Base-by-base conservation (phyloP, 2,797 vertebrate genomes). In the Arremon brunneinucha region DNA sequence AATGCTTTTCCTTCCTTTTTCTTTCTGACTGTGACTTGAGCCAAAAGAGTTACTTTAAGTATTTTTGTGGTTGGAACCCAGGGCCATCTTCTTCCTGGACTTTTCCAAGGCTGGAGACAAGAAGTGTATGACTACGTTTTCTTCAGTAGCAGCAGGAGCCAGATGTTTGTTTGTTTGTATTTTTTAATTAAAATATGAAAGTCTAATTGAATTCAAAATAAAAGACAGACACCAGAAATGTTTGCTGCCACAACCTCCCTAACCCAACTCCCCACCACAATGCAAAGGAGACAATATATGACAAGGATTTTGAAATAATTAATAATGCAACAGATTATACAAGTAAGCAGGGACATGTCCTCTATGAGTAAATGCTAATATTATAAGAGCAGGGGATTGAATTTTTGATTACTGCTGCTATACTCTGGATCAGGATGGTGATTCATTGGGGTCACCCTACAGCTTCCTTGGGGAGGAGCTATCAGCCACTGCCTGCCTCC, bases 181-280 rank as follows among this genome's bases (percentile, higher is more conserved):
- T 60, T 27, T 50, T 70, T 32, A 72, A 52, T 15, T 52, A 46
- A 92, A 90, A 85, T 30, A 28, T 24, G 2, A 59, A 82, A 74
- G 10, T 35, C 32, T 74, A 59, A 21, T 6, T 77, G 34, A 72
- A 90, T 69, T 74, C 10, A 80, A 35, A 76, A 46, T 52, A 60
- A 55, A 89, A 89, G 19, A 55, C 8, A 46, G 70, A 83, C 11
- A 32, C 13, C 24, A 65, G 9, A 39, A 90, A 37, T 2, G 1
- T 47, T 49, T 43, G n/a, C 26, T 74, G 21, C 11, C 8, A 17
- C 47, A 84, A 63, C 4, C 4, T 35, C 14, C 68, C 23, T 39
- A 75, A 52, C 1, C 2, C 22, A 60, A 3, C 2, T 12, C 11
- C 28, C 4, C 3, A 41, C 4, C 6, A 11, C 16, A n/a, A 15